Evolutionary conservation across 2,797 vertebrate genomes (phyloP).

Genomic region (Myoxocephalus aenaeus): DNA sequence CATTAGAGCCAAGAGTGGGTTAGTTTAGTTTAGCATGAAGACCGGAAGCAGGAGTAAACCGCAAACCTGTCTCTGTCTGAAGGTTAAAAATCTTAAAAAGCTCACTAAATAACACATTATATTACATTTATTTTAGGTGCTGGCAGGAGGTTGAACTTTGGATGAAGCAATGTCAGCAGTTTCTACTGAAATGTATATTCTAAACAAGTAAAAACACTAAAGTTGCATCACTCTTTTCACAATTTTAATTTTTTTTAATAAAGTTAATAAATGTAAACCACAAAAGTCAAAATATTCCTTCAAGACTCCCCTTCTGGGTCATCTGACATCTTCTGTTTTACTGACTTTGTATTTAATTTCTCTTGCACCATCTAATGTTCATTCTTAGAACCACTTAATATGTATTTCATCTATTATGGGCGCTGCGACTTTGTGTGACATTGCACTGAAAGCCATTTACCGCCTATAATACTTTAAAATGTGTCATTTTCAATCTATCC

Average conservation of each 20-base stretch:
- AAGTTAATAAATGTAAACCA: background rate
- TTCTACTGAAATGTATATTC: background rate
- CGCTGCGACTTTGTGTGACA: slow-evolving; percentile 11
- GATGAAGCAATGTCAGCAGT: background rate
- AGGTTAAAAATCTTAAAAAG: background rate
- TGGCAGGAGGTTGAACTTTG: background rate
- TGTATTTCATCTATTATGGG: slow-evolving; percentile 25
- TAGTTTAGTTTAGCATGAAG: slow-evolving; percentile 5
- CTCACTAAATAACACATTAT: background rate
- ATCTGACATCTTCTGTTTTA: slow-evolving; percentile 27
- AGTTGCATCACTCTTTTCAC: background rate
- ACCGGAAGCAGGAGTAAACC: background rate
- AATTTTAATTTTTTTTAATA: background rate
- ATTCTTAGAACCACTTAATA: background rate
- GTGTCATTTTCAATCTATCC: slow-evolving; percentile 33
- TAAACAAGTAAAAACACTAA: background rate
- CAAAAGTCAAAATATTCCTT: too few species aligned
- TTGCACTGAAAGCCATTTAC: slow-evolving; percentile 40
- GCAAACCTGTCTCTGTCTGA: background rate
- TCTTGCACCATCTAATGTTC: background rate
- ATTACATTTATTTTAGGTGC: background rate
- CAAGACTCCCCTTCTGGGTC: background rate
- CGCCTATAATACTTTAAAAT: slow-evolving; percentile 19
- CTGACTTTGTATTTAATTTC: background rate
- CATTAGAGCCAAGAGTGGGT: background rate